These are phyloP conservation scores for Hyalella azteca DNA, from an alignment of 2,888 invertebrate species.

Conservation along the genomic window DNA sequence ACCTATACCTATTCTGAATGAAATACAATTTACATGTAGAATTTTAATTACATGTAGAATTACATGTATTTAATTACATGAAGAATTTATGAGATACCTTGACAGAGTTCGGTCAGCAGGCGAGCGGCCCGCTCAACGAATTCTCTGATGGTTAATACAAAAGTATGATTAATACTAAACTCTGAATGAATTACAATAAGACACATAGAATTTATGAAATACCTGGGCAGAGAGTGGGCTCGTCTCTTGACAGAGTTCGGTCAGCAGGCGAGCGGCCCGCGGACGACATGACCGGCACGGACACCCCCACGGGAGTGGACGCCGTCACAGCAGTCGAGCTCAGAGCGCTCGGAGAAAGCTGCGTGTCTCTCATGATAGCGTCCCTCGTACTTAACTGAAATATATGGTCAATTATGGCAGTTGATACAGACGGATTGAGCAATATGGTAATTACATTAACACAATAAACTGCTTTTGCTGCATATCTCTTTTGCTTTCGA, in stretches of 20 bases:
- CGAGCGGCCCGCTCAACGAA: neutral
- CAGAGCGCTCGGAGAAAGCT: neutral
- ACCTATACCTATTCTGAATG: too few species aligned
- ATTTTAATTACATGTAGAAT: too few species aligned
- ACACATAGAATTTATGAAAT: neutral
- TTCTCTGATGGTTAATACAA: neutral
- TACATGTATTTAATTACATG: too few species aligned
- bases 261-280: neutral
- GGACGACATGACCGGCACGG: neutral
- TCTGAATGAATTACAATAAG: too few species aligned
- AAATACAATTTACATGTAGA: too few species aligned
- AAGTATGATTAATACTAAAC: neutral
- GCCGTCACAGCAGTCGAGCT: neutral
- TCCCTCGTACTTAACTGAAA: too few species aligned
- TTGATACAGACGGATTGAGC: too few species aligned
- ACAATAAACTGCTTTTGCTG: too few species aligned
- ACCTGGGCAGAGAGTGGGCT: constrained; percentile 12
- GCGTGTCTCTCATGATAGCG: neutral
- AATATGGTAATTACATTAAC: too few species aligned
- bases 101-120: neutral
- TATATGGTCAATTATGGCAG: too few species aligned
- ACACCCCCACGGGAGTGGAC: neutral
- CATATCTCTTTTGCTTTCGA: too few species aligned
- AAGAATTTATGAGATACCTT: neutral
- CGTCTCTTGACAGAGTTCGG: constrained; percentile 4